These are phyloP conservation scores for Phania funesta DNA, from an alignment of 2,888 invertebrate species.

Conservation along the genomic window DNA sequence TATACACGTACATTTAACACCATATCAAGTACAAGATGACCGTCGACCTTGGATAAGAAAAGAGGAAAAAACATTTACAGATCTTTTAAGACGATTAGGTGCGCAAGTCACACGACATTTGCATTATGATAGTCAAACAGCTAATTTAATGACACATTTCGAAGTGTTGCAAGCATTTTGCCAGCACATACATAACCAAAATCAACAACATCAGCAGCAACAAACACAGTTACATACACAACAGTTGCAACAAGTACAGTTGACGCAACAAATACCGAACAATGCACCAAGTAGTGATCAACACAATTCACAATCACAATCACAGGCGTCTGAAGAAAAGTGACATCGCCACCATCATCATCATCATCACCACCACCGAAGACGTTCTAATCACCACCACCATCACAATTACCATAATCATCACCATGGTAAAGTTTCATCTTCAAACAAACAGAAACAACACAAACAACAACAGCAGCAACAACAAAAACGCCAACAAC, in stretches of 20 bases:
- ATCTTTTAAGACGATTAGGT: conserved; percentile 84
- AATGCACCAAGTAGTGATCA: conserved; percentile 69
- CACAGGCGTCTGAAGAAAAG: conserved; percentile 77
- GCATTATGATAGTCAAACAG: conserved; percentile 83
- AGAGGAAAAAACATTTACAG: conserved; percentile 89
- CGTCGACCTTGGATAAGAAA: conserved; percentile 91
- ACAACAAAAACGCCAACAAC: conserved; percentile 64
- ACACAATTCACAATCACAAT: conserved; percentile 68
- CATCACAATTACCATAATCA: conserved; percentile 64
- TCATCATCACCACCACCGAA: conserved; percentile 68
- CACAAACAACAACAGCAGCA: conserved; percentile 62
- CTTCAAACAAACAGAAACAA: conserved; percentile 63
- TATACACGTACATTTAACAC: conserved; percentile 91
- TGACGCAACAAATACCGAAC: conserved; percentile 68
- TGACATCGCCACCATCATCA: conserved; percentile 77
- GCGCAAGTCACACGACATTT: conserved; percentile 84
- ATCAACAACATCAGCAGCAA: conserved; percentile 72
- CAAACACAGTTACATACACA: conserved; percentile 50
- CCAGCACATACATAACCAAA: conserved; percentile 78
- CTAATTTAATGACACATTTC: conserved; percentile 88
- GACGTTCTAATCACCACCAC: conserved; percentile 76
- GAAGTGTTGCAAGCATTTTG: conserved; percentile 85
- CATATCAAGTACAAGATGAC: conserved; percentile 92
- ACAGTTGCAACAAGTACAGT: conserved; percentile 70
- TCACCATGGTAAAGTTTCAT: conserved; percentile 55